Percentiles rank a stretch among this genome's conserved stretches.
phyloP scores from a whole-genome alignment of 2,797 vertebrate genomes.

The Syncerus caffer region DNA sequence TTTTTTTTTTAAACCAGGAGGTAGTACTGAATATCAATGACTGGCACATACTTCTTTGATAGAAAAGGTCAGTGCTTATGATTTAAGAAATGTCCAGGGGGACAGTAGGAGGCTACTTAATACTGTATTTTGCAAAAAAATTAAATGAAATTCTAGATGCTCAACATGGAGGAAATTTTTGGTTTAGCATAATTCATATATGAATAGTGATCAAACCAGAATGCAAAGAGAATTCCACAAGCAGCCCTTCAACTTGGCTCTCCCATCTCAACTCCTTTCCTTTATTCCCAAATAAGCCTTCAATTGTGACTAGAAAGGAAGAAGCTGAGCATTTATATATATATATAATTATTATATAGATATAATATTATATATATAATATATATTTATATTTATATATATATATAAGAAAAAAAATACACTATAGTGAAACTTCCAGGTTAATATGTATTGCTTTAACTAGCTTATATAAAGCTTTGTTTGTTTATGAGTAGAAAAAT shows the following conservation, averaged over 20 bases:
- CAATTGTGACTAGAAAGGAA: background rate
- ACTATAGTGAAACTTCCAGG: background rate
- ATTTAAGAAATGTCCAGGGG: background rate
- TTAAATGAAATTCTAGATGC: background rate
- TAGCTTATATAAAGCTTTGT: background rate
- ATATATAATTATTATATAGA: too few relatives aligned
- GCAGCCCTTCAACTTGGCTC: background rate
- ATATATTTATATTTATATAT: too few relatives aligned
- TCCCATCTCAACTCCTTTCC: background rate
- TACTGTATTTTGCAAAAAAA: background rate
- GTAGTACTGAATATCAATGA: background rate
- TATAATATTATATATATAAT: too few relatives aligned
- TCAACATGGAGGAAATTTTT: background rate
- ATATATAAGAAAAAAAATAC: too few relatives aligned
- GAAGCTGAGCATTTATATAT: background rate
- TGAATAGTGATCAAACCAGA: background rate
- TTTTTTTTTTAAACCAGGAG: background rate
- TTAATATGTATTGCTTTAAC: background rate
- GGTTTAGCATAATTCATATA: background rate
- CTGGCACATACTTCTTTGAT: background rate
- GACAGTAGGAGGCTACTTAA: background rate
- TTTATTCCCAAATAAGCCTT: background rate
- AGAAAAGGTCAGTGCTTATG: background rate
- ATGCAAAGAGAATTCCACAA: background rate
- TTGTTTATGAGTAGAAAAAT: background rate